Evolutionary conservation across 2,113 vertebrate genomes (phyloP), one percentile per base, ranked within the genome.

Genomic region (Podarcis muralis): DNA sequence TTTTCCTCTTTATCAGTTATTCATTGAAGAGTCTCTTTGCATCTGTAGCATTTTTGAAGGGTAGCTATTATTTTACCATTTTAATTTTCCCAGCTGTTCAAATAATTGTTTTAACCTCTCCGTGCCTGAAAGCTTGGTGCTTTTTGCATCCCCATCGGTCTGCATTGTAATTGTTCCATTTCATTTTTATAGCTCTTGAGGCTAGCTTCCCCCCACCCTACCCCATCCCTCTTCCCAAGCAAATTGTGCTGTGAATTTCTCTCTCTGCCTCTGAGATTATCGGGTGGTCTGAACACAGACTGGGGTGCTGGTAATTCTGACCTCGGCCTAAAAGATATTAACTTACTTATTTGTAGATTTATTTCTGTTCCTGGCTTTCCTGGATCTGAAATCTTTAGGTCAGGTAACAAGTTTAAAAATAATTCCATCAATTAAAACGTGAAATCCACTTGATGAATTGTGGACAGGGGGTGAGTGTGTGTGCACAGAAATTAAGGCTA

Each of bases 41-140:
- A 95, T 95, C 94, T 94, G 95, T 94, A 93, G 92, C 79, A 90
- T 95, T 95, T 53, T 91, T 94, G 95, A 96, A 96, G 95, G 90
- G 92, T 95, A 94, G 93, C 96, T 95, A 95, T 95, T 96, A 96
- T 96, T 96, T 95, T 95, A 95, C 94, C 93, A 90, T 95, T 96
- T 96, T 95, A 96, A 96, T 96, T 96, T 95, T 96, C 95, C 93
- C 94, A 95, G 96, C 94, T 96, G 94, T 95, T 95, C 91, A 95
- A 95, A 95, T 95, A 95, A 94, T 95, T 95, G 93, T 94, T 94
- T 96, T 96, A 96, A 96, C 95, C 94, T 95, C 94, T 95, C 89
- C 85, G 68, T 94, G 94, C 27, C 94, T 94, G 94, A 89, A 95
- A 94, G 77, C 88, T 13, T 88, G 87, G 66, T 87, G 91, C 53